Conservation (phyloP, 2,888 invertebrate genomes). For the Himalopsyche kuldschensis region DNA sequence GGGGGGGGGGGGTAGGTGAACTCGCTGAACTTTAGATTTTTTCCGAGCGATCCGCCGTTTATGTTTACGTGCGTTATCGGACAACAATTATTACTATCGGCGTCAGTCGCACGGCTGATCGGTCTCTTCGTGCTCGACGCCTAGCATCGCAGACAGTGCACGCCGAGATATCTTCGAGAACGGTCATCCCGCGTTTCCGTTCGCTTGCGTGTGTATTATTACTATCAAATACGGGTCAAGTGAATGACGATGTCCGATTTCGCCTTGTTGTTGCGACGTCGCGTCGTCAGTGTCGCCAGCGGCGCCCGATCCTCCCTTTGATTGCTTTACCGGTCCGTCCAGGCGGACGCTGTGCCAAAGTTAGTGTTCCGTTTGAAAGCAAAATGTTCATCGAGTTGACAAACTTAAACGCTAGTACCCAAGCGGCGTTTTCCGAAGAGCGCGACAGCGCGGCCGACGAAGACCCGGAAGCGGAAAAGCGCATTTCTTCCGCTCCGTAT, state of each 20-base stretch:
- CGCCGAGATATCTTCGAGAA: slow-evolving; percentile 15
- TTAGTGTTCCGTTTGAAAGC: neutral
- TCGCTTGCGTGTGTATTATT: neutral
- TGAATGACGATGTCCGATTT: neutral
- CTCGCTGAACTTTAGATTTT: slow-evolving; percentile 18
- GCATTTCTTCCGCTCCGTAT: slow-evolving; percentile 27
- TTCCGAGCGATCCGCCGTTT: slow-evolving; percentile 14
- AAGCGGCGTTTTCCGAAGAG: neutral
- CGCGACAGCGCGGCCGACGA: slow-evolving; percentile 25
- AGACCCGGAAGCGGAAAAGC: slow-evolving; percentile 42
- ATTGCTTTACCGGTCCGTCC: neutral
- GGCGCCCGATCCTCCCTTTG: neutral
- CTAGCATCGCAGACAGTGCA: slow-evolving; percentile 10
- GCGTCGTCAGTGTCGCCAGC: slow-evolving; percentile 4
- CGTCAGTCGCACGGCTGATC: slow-evolving; percentile 10
- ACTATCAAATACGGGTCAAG: neutral
- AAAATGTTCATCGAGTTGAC: slow-evolving; percentile 34
- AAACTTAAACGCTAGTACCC: neutral
- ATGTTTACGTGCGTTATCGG: slow-evolving; percentile 31
- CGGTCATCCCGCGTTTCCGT: slow-evolving; percentile 2
- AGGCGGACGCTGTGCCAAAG: neutral
- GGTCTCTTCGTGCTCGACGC: neutral
- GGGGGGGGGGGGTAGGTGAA: slow-evolving; percentile 7
- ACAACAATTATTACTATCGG: slow-evolving; percentile 13
- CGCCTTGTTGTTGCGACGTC: neutral